Conservation (phyloP, 2,888 invertebrate species). For the Galerucella nymphaeae region DNA sequence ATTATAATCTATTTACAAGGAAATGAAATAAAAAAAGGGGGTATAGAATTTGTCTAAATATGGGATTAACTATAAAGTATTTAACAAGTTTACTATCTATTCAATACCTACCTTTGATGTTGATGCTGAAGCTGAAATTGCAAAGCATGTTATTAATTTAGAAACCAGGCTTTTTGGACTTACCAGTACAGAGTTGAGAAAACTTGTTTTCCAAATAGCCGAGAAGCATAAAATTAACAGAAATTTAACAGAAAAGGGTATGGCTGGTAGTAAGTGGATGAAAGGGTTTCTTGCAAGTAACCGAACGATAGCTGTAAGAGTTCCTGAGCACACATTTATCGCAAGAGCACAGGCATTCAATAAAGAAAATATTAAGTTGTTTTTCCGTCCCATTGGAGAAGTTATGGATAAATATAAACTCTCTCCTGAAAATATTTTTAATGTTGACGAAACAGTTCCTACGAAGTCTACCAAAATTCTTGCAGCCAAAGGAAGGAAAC, state of each 20-base stretch:
- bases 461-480: constrained; percentile 57
- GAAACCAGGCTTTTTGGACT: too few species aligned
- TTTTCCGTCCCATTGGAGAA: constrained; percentile 30
- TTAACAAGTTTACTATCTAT: too few species aligned
- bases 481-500: constrained; percentile 59
- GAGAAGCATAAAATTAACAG: too few species aligned
- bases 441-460: constrained; percentile 62
- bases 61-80: too few species aligned
- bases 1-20: too few species aligned
- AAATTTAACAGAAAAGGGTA: background rate
- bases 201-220: too few species aligned
- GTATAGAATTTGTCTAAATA: too few species aligned
- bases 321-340: constrained; percentile 8
- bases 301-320: constrained; percentile 1
- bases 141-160: too few species aligned
- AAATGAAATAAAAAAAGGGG: too few species aligned
- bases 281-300: background rate
- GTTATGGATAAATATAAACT: constrained; percentile 37
- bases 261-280: background rate
- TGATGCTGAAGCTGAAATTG: too few species aligned
- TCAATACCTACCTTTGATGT: too few species aligned
- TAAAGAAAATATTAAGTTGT: constrained; percentile 26
- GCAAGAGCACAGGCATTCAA: constrained; percentile 38
- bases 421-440: constrained; percentile 39
- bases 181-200: too few species aligned